Conservation (phyloP, 2,113 vertebrate genomes). For the Acanthisitta chloris region DNA sequence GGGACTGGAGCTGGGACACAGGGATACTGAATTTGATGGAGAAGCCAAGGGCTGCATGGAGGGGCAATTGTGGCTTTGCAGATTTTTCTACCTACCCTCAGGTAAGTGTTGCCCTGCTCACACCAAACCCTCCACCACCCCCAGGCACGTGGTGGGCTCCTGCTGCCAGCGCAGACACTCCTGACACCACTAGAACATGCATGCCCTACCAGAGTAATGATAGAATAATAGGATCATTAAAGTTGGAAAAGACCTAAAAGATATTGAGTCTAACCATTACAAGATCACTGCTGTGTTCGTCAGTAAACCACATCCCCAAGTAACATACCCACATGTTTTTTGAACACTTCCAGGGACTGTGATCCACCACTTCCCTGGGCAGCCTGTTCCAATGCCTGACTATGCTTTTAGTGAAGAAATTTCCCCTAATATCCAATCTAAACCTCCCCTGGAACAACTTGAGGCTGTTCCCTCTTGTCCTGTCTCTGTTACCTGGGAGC, state of each 20-base stretch:
- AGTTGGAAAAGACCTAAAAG: not conserved
- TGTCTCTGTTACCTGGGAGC: not conserved
- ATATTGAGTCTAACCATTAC: not conserved
- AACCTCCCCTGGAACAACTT: accelerated
- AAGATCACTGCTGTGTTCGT: not conserved
- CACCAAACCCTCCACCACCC: not conserved
- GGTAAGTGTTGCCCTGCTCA: not conserved
- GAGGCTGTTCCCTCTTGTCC: accelerated
- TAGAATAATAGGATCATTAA: not conserved
- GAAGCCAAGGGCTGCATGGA: not conserved
- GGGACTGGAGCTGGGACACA: not conserved
- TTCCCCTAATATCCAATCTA: accelerated
- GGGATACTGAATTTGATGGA: not conserved
- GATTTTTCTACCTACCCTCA: too few species aligned
- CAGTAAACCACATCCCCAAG: not conserved
- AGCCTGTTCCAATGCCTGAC: not conserved
- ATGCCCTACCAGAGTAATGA: not conserved
- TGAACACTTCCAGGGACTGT: not conserved
- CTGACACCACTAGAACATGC: not conserved
- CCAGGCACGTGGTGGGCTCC: not conserved
- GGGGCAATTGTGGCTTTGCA: too few species aligned
- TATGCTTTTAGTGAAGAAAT: not conserved
- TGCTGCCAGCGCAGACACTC: not conserved
- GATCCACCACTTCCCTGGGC: not conserved
- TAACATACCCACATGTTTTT: not conserved